phyloP scores from a whole-genome alignment of 2,888 invertebrate species.

The Tinea pellionella region DNA sequence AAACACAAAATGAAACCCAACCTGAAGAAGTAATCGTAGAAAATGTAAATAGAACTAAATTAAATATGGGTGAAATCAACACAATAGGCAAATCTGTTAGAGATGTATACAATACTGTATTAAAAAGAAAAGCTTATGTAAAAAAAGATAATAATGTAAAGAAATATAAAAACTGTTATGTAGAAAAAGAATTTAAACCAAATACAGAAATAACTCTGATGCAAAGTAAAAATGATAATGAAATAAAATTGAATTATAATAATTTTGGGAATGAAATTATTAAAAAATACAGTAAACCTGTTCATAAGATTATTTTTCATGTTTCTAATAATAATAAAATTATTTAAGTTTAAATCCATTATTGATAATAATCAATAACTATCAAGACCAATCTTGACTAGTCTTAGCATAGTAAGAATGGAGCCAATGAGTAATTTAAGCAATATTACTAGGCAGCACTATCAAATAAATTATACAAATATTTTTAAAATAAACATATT shows the following conservation, averaged over 20 bases:
- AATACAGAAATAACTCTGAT: background rate
- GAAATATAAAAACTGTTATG: slow-evolving; percentile 24
- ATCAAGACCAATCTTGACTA: too few relatives aligned
- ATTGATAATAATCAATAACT: too few relatives aligned
- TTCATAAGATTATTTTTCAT: slow-evolving; percentile 49
- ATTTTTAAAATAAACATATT: too few relatives aligned
- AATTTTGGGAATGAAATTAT: slow-evolving; percentile 47
- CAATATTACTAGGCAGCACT: too few relatives aligned
- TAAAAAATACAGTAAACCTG: slow-evolving; percentile 33
- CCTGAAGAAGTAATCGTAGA: background rate
- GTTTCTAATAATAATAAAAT: slow-evolving; percentile 29
- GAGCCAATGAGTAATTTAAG: too few relatives aligned
- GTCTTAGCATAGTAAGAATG: too few relatives aligned
- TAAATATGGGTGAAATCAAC: slow-evolving; percentile 48
- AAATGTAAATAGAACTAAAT: slow-evolving; percentile 1
- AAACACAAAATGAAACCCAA: slow-evolving; percentile 18
- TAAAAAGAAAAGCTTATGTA: slow-evolving; percentile 22
- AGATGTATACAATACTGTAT: slow-evolving; percentile 14
- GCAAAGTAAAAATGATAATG: background rate
- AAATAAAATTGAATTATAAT: slow-evolving; percentile 44
- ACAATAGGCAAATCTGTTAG: slow-evolving; percentile 23
- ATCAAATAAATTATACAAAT: too few relatives aligned
- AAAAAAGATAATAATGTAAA: slow-evolving; percentile 17
- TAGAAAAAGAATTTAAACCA: slow-evolving; percentile 15
- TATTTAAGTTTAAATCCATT: background rate